Evolutionary conservation across 2,888 invertebrate species (phyloP).

Genomic region (Eurois occulta): DNA sequence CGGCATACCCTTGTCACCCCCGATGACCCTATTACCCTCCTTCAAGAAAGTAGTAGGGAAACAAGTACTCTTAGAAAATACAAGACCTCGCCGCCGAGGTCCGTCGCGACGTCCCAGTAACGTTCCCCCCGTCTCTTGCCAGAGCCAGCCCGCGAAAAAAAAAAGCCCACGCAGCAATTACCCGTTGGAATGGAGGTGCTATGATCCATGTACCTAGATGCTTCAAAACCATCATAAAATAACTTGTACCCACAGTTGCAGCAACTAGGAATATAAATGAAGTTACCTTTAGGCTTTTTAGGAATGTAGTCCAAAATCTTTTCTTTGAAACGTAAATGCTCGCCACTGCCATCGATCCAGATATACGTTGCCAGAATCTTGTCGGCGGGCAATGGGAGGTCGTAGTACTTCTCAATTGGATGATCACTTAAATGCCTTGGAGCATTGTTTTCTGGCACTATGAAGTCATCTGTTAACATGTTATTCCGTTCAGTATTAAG

Average conservation of each 20-base stretch:
- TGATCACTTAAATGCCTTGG: constrained; percentile 82
- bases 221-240: background rate
- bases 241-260: background rate
- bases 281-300: constrained; percentile 91
- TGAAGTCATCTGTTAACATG: constrained; percentile 19
- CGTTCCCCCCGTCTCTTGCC: no score
- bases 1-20: no score
- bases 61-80: no score
- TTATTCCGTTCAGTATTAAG: background rate
- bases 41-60: no score
- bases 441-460: background rate
- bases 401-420: constrained; percentile 93
- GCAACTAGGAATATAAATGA: background rate
- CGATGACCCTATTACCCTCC: no score
- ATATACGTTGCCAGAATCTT: constrained; percentile 96
- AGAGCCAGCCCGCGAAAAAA: no score
- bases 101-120: no score
- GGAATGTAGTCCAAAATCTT: constrained; percentile 96
- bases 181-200: background rate
- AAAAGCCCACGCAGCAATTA: no score
- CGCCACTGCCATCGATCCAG: constrained; percentile 98
- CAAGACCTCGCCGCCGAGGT: no score
- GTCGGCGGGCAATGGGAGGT: constrained; percentile 94
- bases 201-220: background rate
- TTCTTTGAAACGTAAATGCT: constrained; percentile 96